Conservation (phyloP, 2,888 invertebrate genomes). For the Halocaridina rubra region DNA sequence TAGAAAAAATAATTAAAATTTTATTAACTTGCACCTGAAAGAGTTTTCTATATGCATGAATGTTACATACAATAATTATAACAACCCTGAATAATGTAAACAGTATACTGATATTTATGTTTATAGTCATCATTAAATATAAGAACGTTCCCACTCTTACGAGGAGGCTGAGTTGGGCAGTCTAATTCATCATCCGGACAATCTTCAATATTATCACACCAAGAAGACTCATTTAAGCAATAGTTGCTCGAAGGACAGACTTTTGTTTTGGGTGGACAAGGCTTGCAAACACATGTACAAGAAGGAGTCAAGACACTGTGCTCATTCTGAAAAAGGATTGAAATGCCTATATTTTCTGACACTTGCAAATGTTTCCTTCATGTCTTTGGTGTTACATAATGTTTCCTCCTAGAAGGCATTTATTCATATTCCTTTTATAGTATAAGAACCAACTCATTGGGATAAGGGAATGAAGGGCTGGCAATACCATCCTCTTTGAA, state of each 20-base stretch:
- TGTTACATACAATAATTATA: no score
- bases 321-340: constrained; percentile 69
- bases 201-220: constrained; percentile 86
- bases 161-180: constrained; percentile 71
- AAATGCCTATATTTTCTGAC: background rate
- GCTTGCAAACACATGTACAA: constrained; percentile 81
- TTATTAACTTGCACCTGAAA: no score
- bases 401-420: no score
- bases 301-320: constrained; percentile 74
- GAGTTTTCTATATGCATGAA: no score
- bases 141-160: constrained; percentile 2
- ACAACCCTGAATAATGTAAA: no score
- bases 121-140: no score
- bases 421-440: no score
- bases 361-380: background rate
- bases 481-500: no score
- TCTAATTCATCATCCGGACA: constrained; percentile 85
- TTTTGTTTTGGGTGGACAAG: constrained; percentile 76
- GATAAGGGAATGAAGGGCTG: no score
- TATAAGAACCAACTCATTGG: no score
- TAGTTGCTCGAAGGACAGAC: constrained; percentile 81
- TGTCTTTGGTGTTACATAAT: no score
- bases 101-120: background rate
- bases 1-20: no score
- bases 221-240: constrained; percentile 77